Conservation (phyloP, 35 echinoderm and acorn worm genomes). For the Ophiothrix spiculata region DNA sequence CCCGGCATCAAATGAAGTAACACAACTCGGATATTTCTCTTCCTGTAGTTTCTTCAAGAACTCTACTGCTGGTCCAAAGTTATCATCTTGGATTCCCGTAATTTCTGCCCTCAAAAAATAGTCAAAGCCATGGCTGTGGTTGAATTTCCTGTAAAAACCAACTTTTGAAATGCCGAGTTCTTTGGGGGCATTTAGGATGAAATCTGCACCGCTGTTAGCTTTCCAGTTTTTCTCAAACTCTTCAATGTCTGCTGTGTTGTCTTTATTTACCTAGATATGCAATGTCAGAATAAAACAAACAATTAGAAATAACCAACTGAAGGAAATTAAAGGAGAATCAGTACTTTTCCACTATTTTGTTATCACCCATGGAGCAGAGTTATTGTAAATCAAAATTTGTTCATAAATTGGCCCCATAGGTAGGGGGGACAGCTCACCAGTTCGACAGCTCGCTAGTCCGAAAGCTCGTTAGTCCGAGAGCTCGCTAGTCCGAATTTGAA, state of each 20-base stretch:
- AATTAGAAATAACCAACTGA: no score
- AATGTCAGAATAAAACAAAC: no score
- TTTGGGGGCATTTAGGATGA: slow-evolving; percentile 40
- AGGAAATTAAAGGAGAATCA: no score
- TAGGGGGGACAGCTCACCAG: no score
- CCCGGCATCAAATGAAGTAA: neutral
- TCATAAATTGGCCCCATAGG: no score
- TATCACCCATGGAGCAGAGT: no score
- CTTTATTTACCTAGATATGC: slow-evolving; percentile 1
- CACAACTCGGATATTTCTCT: neutral
- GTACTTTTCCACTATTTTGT: no score
- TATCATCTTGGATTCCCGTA: slow-evolving; percentile 8
- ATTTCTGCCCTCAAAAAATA: slow-evolving; percentile 42
- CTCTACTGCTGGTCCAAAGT: neutral
- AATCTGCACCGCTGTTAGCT: slow-evolving; percentile 21
- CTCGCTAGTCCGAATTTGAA: no score
- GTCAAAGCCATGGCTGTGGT: neutral
- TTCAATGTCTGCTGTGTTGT: neutral
- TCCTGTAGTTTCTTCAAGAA: slow-evolving; percentile 20
- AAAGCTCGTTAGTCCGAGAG: no score
- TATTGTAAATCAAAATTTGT: no score
- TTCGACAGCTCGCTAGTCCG: no score
- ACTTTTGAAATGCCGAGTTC: slow-evolving; percentile 25
- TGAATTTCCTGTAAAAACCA: slow-evolving; percentile 38
- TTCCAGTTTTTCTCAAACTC: slow-evolving; percentile 48